A percentile compares a stretch with the other conserved stretches of the same genome.
Evolutionary conservation across 2,888 invertebrate species (phyloP).

Genomic region (Alloscopus bannaensis): DNA sequence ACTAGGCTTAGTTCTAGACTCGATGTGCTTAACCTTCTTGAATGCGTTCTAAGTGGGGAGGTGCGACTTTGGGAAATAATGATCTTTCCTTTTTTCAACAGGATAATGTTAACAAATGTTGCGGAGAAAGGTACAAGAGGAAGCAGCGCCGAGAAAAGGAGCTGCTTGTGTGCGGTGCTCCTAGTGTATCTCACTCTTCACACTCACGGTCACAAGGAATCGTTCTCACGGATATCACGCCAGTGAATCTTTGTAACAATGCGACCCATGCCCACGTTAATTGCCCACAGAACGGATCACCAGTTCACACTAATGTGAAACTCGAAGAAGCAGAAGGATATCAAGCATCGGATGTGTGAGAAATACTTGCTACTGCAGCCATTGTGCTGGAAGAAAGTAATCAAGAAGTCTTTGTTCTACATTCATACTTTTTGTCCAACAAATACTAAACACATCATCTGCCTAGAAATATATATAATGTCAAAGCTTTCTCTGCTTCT

Average conservation of each 20-base stretch:
- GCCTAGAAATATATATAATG: too few relatives aligned
- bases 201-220: conserved; percentile 65
- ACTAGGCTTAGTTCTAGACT: too few relatives aligned
- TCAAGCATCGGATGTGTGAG: conserved; percentile 51
- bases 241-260: conserved; percentile 50
- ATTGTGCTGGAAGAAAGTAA: too few relatives aligned
- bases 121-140: conserved; percentile 56
- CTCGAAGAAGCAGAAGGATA: conserved; percentile 34
- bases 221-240: conserved; percentile 68
- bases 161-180: conserved; percentile 34
- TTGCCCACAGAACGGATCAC: conserved; percentile 36
- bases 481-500: too few relatives aligned
- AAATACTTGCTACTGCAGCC: too few relatives aligned
- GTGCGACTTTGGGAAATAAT: too few relatives aligned
- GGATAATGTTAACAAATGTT: conserved; percentile 70
- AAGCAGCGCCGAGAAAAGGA: conserved; percentile 51
- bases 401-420: too few relatives aligned
- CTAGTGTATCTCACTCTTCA: conserved; percentile 65
- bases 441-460: too few relatives aligned
- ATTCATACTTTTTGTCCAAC: too few relatives aligned
- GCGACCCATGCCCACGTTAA: conserved; percentile 25
- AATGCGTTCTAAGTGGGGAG: too few relatives aligned
- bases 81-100: conserved; percentile 48
- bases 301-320: conserved; percentile 47
- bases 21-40: too few relatives aligned